Conservation (phyloP, 2,113 vertebrate genomes). For the Labrus mixtus region DNA sequence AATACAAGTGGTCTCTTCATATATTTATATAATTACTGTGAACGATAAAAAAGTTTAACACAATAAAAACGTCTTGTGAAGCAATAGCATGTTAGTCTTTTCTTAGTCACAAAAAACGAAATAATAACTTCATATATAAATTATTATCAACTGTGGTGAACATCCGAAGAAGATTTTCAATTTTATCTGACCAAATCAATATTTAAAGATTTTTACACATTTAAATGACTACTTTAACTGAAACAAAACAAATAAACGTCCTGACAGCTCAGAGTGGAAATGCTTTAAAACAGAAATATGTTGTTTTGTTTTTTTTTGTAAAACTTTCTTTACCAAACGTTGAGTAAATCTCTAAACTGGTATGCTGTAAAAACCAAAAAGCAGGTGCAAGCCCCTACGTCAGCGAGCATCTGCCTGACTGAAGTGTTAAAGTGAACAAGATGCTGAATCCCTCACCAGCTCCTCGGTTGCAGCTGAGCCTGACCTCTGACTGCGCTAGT, state of each 20-base stretch:
- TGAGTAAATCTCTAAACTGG: background rate
- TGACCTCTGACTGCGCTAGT: slow-evolving; percentile 67
- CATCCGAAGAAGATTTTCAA: too few species aligned
- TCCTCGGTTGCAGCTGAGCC: slow-evolving; percentile 44
- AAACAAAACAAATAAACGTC: background rate
- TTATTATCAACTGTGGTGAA: too few species aligned
- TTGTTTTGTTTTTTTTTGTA: too few species aligned
- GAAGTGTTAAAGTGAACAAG: slow-evolving; percentile 23
- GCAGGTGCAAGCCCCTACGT: slow-evolving; percentile 60
- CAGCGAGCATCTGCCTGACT: slow-evolving; percentile 40
- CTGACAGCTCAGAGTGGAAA: background rate
- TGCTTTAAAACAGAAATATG: too few species aligned
- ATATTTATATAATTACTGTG: background rate
- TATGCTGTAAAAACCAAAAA: slow-evolving; percentile 5
- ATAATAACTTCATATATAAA: too few species aligned
- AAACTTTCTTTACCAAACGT: background rate
- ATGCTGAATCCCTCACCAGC: slow-evolving; percentile 40
- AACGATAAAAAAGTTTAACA: too few species aligned
- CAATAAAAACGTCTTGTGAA: too few species aligned
- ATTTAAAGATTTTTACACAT: background rate
- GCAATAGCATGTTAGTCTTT: too few species aligned
- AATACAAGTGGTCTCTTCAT: background rate
- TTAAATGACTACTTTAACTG: background rate
- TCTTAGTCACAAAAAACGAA: too few species aligned
- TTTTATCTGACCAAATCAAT: background rate